A percentile compares a stretch with the other conserved stretches of the same genome.
These are phyloP conservation scores for Aphelinus atriplicis DNA, from an alignment of 1,140 invertebrate species.

Conservation along the genomic window DNA sequence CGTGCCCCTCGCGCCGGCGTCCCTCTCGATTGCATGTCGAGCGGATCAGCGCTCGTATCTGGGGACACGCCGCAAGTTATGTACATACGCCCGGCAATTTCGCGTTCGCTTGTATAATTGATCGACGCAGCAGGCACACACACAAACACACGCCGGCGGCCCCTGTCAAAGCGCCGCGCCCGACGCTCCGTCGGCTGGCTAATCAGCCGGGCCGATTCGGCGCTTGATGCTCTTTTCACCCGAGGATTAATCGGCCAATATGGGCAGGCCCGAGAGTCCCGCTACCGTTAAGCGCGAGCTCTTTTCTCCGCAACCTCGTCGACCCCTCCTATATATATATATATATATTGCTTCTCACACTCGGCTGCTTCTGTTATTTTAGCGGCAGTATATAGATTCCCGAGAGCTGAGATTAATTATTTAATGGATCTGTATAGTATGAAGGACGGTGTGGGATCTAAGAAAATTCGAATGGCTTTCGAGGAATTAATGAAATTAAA, in stretches of 20 bases:
- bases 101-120: slow-evolving; percentile 34
- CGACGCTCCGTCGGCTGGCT: background rate
- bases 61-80: slow-evolving; percentile 8
- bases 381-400: too few relatives aligned
- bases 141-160: background rate
- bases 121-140: background rate
- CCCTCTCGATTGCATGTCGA: slow-evolving; percentile 49
- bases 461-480: too few relatives aligned
- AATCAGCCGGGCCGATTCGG: slow-evolving; percentile 11
- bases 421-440: too few relatives aligned
- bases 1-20: slow-evolving; percentile 19
- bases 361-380: too few relatives aligned
- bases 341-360: too few relatives aligned
- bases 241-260: too few relatives aligned
- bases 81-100: slow-evolving; percentile 25
- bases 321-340: background rate
- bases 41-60: slow-evolving; percentile 43
- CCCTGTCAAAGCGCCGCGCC: slow-evolving; percentile 13
- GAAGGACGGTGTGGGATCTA: too few relatives aligned
- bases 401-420: too few relatives aligned
- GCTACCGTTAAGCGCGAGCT: too few relatives aligned
- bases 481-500: too few relatives aligned
- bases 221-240: too few relatives aligned
- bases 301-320: background rate
- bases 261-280: too few relatives aligned